Conservation (phyloP, 2,888 invertebrate species). For the Drosophila mayaguana region DNA sequence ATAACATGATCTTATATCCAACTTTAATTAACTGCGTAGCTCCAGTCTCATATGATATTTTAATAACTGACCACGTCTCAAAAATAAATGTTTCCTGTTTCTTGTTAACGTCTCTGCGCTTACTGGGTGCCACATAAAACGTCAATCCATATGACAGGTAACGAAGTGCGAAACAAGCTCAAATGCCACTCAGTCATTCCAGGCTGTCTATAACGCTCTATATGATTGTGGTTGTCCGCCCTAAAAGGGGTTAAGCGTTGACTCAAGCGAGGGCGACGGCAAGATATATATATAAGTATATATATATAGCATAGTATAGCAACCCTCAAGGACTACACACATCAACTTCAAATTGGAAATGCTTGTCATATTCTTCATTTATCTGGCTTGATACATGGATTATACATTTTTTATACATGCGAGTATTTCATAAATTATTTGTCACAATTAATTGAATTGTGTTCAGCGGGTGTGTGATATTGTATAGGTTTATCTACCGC, state of each 20-base stretch:
- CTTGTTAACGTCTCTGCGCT: conserved; percentile 6
- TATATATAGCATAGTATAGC: conserved; percentile 24
- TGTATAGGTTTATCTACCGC: background rate
- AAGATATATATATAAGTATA: conserved; percentile 11
- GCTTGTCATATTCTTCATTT: conserved; percentile 85
- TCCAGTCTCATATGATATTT: background rate
- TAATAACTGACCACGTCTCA: background rate
- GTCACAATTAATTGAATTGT: conserved; percentile 84
- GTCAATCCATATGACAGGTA: conserved; percentile 36
- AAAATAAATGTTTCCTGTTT: background rate
- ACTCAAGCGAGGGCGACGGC: background rate
- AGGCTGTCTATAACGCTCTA: conserved; percentile 10
- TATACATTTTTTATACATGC: conserved; percentile 64
- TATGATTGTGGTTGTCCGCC: conserved; percentile 28
- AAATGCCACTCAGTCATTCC: conserved; percentile 65
- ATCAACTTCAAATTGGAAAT: conserved; percentile 83
- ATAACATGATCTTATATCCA: background rate
- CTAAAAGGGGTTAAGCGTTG: conserved; percentile 68
- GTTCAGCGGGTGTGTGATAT: conserved; percentile 51
- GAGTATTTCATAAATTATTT: conserved; percentile 82
- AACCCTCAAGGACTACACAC: conserved; percentile 54
- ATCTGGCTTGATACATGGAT: conserved; percentile 70
- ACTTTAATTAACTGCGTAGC: background rate
- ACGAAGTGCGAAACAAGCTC: conserved; percentile 71
- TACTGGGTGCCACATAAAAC: conserved; percentile 34